These are phyloP conservation scores for Drosophila equinoxialis DNA, from an alignment of 1,140 invertebrate genomes.

Conservation along the genomic window DNA sequence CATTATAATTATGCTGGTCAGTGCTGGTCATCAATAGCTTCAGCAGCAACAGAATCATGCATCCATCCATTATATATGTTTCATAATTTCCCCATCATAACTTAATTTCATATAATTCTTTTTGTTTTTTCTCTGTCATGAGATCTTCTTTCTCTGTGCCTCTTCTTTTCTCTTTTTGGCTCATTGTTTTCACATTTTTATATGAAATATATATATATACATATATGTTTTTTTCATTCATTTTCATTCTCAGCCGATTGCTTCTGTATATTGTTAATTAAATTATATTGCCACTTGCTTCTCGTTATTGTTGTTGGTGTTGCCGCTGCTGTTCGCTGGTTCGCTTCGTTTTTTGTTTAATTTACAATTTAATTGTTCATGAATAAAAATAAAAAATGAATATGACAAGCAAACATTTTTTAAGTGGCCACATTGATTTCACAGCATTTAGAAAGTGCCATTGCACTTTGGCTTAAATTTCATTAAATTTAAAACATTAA, in stretches of 20 bases:
- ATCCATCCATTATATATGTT: constrained; percentile 49
- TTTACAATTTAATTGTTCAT: constrained; percentile 12
- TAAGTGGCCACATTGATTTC: neutral
- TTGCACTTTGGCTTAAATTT: neutral
- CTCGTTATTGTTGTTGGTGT: neutral
- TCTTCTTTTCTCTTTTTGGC: constrained; percentile 29
- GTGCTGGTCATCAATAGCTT: neutral
- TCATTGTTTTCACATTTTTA: constrained; percentile 31
- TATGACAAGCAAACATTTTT: neutral
- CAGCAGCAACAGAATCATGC: constrained; percentile 30
- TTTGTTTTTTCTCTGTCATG: too few relatives aligned
- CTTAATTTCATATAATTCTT: constrained; percentile 46
- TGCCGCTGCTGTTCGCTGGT: constrained; percentile 20
- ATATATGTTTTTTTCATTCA: constrained; percentile 34
- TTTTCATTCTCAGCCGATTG: constrained; percentile 24
- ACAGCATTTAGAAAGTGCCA: neutral
- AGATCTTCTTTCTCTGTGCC: constrained; percentile 2
- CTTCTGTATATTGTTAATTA: constrained; percentile 59
- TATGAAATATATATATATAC: constrained; percentile 1
- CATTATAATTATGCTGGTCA: constrained; percentile 65
- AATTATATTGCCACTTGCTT: constrained; percentile 55
- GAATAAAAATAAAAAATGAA: constrained; percentile 1
- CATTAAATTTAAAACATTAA: neutral
- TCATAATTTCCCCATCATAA: constrained; percentile 34
- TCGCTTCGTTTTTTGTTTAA: constrained; percentile 30